Percentiles rank a stretch among this genome's conserved stretches.
Conservation (phyloP, 2,113 vertebrate genomes). For the Caretta caretta region DNA sequence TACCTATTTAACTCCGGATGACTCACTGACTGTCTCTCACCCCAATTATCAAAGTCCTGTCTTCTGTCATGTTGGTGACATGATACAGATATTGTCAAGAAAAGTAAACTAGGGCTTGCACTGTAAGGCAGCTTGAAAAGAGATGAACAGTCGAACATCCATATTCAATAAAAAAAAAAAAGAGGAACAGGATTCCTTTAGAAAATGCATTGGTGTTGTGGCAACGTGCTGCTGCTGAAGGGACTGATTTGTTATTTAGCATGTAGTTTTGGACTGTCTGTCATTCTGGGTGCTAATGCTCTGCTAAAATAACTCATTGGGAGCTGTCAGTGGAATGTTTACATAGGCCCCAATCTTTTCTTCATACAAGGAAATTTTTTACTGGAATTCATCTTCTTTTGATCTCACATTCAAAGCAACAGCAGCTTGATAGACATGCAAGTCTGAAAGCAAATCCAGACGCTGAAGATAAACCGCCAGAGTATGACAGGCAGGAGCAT, state of each 20-base stretch:
- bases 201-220: slow-evolving; percentile 77
- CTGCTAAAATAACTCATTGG: slow-evolving; percentile 90
- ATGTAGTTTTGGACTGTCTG: slow-evolving; percentile 84
- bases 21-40: slow-evolving; percentile 55
- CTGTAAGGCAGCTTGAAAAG: slow-evolving; percentile 66
- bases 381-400: slow-evolving; percentile 91
- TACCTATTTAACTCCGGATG: slow-evolving; percentile 59
- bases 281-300: slow-evolving; percentile 87
- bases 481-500: slow-evolving; percentile 90
- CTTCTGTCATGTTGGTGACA: slow-evolving; percentile 69
- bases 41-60: slow-evolving; percentile 76
- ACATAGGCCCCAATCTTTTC: slow-evolving; percentile 89
- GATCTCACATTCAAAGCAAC: slow-evolving; percentile 92
- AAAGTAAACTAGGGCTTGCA: slow-evolving; percentile 69
- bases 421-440: slow-evolving; percentile 90
- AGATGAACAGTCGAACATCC: slow-evolving; percentile 72
- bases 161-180: slow-evolving; percentile 69
- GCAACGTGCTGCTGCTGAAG: slow-evolving; percentile 75
- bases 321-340: slow-evolving; percentile 91
- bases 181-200: slow-evolving; percentile 68
- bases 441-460: slow-evolving; percentile 92
- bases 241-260: slow-evolving; percentile 86
- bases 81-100: slow-evolving; percentile 67
- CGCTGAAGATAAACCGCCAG: slow-evolving; percentile 89
- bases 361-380: slow-evolving; percentile 88